These are phyloP conservation scores for Atractosteus spatula DNA, from an alignment of 2,113 vertebrate species.

Conservation along the genomic window DNA sequence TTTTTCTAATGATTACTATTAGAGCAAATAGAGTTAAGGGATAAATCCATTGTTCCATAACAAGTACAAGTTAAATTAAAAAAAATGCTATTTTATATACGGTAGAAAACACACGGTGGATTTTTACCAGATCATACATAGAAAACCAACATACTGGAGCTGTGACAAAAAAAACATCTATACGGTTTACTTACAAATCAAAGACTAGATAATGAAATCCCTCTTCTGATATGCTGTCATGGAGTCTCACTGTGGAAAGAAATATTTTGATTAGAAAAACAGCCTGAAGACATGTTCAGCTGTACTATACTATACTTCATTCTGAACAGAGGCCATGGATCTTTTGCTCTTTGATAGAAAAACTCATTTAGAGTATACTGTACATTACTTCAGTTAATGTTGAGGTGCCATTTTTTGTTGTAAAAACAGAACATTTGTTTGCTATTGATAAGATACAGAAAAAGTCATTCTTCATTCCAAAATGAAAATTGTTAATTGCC, in stretches of 20 bases:
- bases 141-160: not conserved
- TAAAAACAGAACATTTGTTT: too few relatives aligned
- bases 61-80: too few relatives aligned
- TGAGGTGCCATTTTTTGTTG: too few relatives aligned
- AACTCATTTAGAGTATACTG: constrained; percentile 18
- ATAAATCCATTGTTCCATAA: too few relatives aligned
- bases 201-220: constrained; percentile 84
- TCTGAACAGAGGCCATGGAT: not conserved
- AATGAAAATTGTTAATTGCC: too few relatives aligned
- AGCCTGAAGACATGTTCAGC: too few relatives aligned
- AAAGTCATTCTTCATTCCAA: too few relatives aligned
- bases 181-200: constrained; percentile 75
- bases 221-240: constrained; percentile 86
- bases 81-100: not conserved
- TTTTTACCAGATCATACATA: not conserved
- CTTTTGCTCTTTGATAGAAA: not conserved
- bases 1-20: too few relatives aligned
- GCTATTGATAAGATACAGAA: too few relatives aligned
- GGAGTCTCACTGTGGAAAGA: constrained; percentile 70
- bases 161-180: not conserved
- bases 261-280: not conserved
- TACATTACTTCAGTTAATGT: constrained; percentile 10
- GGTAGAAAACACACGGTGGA: not conserved
- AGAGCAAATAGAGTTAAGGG: too few relatives aligned
- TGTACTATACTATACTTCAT: not conserved